Base-by-base conservation (phyloP, 2,797 vertebrate species). In the Pitangus sulphuratus region DNA sequence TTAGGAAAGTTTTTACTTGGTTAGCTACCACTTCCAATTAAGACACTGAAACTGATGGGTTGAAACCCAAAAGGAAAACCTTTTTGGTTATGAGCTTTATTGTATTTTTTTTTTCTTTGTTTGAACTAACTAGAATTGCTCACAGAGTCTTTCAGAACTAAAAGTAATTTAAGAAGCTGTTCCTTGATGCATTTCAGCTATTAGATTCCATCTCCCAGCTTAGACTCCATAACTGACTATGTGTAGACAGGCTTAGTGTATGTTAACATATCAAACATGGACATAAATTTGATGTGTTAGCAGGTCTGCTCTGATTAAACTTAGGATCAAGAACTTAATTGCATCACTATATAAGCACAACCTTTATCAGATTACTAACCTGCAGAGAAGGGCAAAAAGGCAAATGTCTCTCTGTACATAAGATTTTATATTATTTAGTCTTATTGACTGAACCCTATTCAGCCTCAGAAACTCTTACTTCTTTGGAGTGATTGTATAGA, bases 321-420 rank as follows among this genome's bases (percentile, higher is more conserved):
- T 78, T 85, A 60, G 61, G 85, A 96, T 89, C 64, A 88, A 87
- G 87, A 80, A 94, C 31, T 94, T 90, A 87, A 91, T 91, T 94
- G 56, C 37, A 79, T 70, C 33, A 74, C 60, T 83, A 24, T 77
- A 60, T 40, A 88, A 75, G 37, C 25, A 91, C 28, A 87, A 48
- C 31, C 6, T 90, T 89, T 88, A 77, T 90, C 44, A 68, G 64
- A 77, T 51, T 88, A 53, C 64, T 88, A 87, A 70, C 44, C 56
- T 87, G 68, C 31, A 89, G 54, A 77, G 64, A 79, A 89, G 54
- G 60, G 15, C 64, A 85, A 56, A 78, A 93, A 70, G 58, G 45
- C 31, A 70, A 93, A 77, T 53, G 33, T 84, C 33, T 89, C 33
- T 89, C 66, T 76, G 15, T 54, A 87, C 1, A 2, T 20, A 72